Conservation (phyloP, 2,797 vertebrate genomes). For the Xiphorhynchus erythropygius region DNA sequence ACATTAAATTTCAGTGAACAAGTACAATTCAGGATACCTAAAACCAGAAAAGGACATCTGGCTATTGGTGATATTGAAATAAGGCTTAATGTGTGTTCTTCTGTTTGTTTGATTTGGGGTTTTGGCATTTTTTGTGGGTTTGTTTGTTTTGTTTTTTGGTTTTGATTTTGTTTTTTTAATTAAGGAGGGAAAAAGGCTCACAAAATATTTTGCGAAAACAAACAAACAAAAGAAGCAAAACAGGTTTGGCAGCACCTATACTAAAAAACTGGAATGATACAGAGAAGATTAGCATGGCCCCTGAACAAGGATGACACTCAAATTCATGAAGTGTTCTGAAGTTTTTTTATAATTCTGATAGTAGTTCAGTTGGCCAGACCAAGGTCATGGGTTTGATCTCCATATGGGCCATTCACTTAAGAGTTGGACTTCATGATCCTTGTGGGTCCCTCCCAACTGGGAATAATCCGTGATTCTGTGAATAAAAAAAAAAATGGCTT, state of each 20-base stretch:
- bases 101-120: too few relatives aligned
- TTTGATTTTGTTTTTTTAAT: neutral
- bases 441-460: neutral
- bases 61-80: constrained; percentile 45
- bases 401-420: neutral
- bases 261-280: neutral
- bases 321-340: constrained; percentile 47
- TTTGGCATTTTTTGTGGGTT: too few relatives aligned
- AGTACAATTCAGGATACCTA: neutral
- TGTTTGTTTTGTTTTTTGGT: too few relatives aligned
- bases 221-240: neutral
- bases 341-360: neutral
- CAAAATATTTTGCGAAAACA: neutral
- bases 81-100: neutral
- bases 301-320: constrained; percentile 74
- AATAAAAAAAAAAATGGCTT: neutral
- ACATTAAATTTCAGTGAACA: constrained; percentile 30
- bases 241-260: neutral
- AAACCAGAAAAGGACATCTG: constrained; percentile 55
- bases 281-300: constrained; percentile 73
- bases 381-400: neutral
- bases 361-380: neutral
- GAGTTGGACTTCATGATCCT: neutral
- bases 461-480: neutral
- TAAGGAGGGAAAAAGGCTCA: neutral